Evolutionary conservation across 2,888 invertebrate genomes (phyloP).

Genomic region (Melanostoma scalare): DNA sequence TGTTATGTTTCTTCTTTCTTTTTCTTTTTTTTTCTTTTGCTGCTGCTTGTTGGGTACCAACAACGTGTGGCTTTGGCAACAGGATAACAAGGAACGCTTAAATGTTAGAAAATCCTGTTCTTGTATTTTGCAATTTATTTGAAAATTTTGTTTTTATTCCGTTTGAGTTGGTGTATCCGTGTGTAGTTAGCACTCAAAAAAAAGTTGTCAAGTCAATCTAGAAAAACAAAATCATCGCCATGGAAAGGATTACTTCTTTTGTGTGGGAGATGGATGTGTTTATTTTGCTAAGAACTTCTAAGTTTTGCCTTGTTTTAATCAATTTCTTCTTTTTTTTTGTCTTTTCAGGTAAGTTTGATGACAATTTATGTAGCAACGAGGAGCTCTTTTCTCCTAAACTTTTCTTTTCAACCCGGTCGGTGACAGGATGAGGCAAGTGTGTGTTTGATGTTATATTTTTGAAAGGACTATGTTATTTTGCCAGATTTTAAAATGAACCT

Average conservation of each 20-base stretch:
- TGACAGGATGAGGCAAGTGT: no score
- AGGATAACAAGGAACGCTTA: neutral
- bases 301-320: neutral
- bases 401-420: no score
- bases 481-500: no score
- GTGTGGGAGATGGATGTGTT: no score
- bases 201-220: no score
- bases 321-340: conserved; percentile 24
- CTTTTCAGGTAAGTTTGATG: conserved; percentile 52
- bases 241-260: no score
- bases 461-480: no score
- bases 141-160: neutral
- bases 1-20: neutral
- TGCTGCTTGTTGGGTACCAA: neutral
- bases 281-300: no score
- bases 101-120: neutral
- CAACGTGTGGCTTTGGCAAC: conserved; percentile 10
- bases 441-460: no score
- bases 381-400: no score
- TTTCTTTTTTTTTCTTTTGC: neutral
- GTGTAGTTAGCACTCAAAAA: neutral
- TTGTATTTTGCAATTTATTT: conserved; percentile 22
- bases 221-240: no score
- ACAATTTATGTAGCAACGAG: neutral
- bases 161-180: neutral